phyloP scores from a whole-genome alignment of 2,113 vertebrate genomes.

The Sinocyclocheilus rhinocerous region DNA sequence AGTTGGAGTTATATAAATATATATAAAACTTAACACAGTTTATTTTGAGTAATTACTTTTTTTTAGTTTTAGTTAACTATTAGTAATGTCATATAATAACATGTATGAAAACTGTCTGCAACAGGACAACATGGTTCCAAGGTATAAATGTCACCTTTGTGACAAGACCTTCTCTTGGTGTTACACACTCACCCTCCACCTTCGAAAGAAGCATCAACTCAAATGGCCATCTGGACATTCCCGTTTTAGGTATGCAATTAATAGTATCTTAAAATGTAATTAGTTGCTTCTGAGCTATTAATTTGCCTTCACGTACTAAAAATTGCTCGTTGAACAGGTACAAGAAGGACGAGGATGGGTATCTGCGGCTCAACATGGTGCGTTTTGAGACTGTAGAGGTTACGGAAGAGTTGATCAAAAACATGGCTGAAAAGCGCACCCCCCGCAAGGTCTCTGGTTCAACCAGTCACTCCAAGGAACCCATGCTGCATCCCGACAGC shows the following conservation, averaged over 20 bases:
- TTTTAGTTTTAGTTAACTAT: no score
- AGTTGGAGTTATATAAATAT: no score
- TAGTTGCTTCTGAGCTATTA: neutral
- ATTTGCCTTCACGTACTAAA: neutral
- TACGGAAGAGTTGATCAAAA: slow-evolving; percentile 82
- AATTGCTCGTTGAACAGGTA: slow-evolving; percentile 64
- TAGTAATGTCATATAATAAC: neutral
- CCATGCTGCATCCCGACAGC: slow-evolving; percentile 44
- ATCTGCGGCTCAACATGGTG: slow-evolving; percentile 76
- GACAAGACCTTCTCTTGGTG: slow-evolving; percentile 82
- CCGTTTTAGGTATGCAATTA: slow-evolving; percentile 72
- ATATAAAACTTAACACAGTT: no score
- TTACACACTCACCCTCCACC: slow-evolving; percentile 77
- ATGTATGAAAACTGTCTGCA: slow-evolving; percentile 11
- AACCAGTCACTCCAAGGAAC: slow-evolving; percentile 59
- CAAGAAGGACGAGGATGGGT: slow-evolving; percentile 76
- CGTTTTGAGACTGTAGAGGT: slow-evolving; percentile 80
- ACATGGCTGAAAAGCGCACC: slow-evolving; percentile 78
- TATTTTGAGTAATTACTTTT: no score
- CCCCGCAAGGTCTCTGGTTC: slow-evolving; percentile 65
- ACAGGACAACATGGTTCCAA: slow-evolving; percentile 74
- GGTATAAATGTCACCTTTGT: slow-evolving; percentile 79
- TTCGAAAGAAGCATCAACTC: slow-evolving; percentile 77
- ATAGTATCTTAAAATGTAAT: neutral
- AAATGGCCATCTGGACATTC: slow-evolving; percentile 81